Evolutionary conservation across 2,113 vertebrate species (phyloP).

Genomic region (Sander lucioperca): DNA sequence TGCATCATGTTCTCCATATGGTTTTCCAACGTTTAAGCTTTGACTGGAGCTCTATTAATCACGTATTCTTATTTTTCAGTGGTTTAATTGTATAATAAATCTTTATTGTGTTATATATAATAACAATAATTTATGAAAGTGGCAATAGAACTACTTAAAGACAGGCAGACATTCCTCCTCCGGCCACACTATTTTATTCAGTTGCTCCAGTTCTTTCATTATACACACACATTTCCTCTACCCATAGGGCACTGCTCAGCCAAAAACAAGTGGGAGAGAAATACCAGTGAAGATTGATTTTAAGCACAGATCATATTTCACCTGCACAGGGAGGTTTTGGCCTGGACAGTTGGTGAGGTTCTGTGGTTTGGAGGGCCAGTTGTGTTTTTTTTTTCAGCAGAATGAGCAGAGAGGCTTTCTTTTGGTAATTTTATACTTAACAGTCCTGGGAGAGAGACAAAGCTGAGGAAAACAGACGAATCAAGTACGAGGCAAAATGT

Average conservation of each 20-base stretch:
- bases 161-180: background rate
- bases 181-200: conserved; percentile 33
- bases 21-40: too few relatives aligned
- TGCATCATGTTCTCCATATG: too few relatives aligned
- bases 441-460: background rate
- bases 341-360: background rate
- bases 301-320: conserved; percentile 45
- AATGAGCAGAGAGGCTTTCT: conserved; percentile 6
- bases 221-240: conserved; percentile 30
- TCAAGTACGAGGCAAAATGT: background rate
- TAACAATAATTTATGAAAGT: too few relatives aligned
- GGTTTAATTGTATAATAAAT: too few relatives aligned
- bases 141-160: too few relatives aligned
- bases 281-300: conserved; percentile 26
- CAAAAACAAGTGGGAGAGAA: conserved; percentile 33
- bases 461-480: background rate
- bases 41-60: too few relatives aligned
- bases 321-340: conserved; percentile 44
- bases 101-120: too few relatives aligned
- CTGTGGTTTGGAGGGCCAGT: conserved; percentile 28
- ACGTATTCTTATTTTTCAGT: too few relatives aligned
- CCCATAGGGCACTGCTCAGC: background rate
- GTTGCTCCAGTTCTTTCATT: conserved; percentile 14
- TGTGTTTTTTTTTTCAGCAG: conserved; percentile 38
- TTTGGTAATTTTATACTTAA: conserved; percentile 20